A percentile compares a stretch with the other conserved stretches of the same genome.
phyloP scores from a whole-genome alignment of 2,113 vertebrate genomes.

The Cyrtonyx montezumae region DNA sequence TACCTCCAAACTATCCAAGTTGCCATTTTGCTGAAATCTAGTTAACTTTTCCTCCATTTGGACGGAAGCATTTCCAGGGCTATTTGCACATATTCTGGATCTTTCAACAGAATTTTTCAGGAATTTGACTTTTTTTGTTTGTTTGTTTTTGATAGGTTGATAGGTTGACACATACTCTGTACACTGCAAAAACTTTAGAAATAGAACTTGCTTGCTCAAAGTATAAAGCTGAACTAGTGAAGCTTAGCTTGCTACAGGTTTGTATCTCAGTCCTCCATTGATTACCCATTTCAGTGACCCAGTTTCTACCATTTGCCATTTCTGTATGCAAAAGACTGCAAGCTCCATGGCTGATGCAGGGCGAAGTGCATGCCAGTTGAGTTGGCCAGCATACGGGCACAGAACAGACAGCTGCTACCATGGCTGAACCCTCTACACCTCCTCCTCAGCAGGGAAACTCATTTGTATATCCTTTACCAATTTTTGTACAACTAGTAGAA shows the following conservation, averaged over 20 bases:
- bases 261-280: neutral
- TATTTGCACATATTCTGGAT: neutral
- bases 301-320: neutral
- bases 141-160: neutral
- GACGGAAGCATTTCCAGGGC: neutral
- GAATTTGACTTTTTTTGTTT: neutral
- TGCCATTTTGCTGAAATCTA: neutral
- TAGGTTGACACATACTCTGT: neutral
- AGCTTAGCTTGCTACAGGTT: constrained; percentile 10
- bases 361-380: neutral
- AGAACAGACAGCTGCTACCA: neutral
- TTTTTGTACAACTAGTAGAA: neutral
- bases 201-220: neutral
- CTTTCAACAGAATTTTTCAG: neutral
- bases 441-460: neutral
- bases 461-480: neutral
- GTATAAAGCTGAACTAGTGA: constrained; percentile 12
- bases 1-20: neutral
- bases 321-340: neutral
- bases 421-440: neutral
- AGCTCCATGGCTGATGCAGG: neutral
- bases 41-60: neutral
- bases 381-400: neutral
- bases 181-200: neutral
- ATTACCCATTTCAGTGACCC: neutral